A percentile compares a stretch with the other conserved stretches of the same genome.
Conservation (phyloP, 1,140 invertebrate genomes). For the Anastrepha ludens region DNA sequence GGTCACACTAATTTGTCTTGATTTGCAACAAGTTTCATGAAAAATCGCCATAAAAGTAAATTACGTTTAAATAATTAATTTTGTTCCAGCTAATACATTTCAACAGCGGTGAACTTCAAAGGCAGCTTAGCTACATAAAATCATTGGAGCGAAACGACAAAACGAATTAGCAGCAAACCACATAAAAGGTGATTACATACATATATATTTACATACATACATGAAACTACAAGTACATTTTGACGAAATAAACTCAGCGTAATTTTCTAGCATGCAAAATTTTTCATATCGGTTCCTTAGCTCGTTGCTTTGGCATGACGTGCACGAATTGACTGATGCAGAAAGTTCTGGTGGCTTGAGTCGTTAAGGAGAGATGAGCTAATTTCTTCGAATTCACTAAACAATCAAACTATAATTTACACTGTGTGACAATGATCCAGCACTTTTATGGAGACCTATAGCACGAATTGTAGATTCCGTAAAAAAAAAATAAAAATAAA, state of each 20-base stretch:
- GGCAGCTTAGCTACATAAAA: conserved; percentile 15
- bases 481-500: too few species aligned
- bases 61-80: conserved; percentile 45
- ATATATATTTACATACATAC: conserved; percentile 24
- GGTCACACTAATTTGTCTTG: neutral
- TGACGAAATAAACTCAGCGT: neutral
- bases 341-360: too few species aligned
- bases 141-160: neutral
- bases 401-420: too few species aligned
- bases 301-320: too few species aligned
- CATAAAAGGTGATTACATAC: conserved; percentile 22
- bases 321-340: too few species aligned
- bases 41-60: conserved; percentile 8
- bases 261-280: neutral
- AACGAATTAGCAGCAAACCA: conserved; percentile 19
- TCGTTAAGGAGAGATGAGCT: too few species aligned
- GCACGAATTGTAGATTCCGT: too few species aligned
- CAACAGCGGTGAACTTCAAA: conserved; percentile 9
- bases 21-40: conserved; percentile 3
- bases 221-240: neutral
- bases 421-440: too few species aligned
- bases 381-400: too few species aligned
- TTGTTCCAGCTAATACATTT: neutral
- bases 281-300: neutral
- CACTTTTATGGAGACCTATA: too few species aligned